Base-by-base conservation (phyloP, 2,888 invertebrate genomes). In the Nemurella pictetii region DNA sequence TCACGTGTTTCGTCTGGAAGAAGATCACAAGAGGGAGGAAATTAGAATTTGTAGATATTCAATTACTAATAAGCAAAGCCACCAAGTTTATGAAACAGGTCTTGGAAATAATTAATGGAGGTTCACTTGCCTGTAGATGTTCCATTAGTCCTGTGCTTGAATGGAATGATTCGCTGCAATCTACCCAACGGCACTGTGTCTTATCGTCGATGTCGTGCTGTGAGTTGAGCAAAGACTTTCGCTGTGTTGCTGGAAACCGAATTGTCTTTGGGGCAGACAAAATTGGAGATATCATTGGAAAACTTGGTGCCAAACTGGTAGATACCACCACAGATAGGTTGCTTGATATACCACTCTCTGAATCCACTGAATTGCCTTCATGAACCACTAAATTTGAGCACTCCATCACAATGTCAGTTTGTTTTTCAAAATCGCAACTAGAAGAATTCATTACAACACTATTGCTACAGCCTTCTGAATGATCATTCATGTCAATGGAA, bases 71-170 rank as follows among this genome's bases (percentile, higher is more conserved):
- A 1, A 77, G 28, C 28, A 20, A 20, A 25, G 73, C 3, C n/a
- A 73, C 4, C 20, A 32, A 32, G 25, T 25, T 7, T 4, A 25
- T 4, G 2, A 77, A 36, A 15, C 36, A 74, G 25, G 12, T 12
- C 15, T 74, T 7, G 9, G 29, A 12, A 78, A 28, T 29, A 30
- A 20, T 83, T 74, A 12, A 25, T 27, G 32, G 5, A n/a, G 25
- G 73, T 5, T 88, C 27, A 86, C 90, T 89, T 88, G 95, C 96
- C 94, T 97, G 96, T 91, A 97, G 93, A 91, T 97, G 97, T 90
- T 97, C 97, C 88, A 97, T 92, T 87, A 97, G 94, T 90, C 95
- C 95, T 85, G 95, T 93, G 90, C 94, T 95, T 89, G 95, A 94
- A 87, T 96, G 96, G 88, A 96, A 95, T 89, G 94, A 94, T 88